These are phyloP conservation scores for Syngnathoides biaculeatus DNA, from an alignment of 2,113 vertebrate species.

Conservation along the genomic window DNA sequence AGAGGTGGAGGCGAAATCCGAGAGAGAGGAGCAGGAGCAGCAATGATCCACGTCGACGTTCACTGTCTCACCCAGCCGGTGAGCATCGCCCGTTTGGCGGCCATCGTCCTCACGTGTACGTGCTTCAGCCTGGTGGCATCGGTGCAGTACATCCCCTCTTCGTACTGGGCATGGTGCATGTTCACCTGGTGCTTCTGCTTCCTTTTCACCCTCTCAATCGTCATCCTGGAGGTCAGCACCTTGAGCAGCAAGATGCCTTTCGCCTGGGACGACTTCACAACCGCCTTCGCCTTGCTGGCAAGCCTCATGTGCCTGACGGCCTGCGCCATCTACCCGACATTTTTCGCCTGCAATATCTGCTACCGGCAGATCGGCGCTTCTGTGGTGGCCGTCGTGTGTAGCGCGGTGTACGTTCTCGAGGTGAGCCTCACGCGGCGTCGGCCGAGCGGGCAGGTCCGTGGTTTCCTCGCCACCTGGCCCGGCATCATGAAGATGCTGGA, in stretches of 20 bases:
- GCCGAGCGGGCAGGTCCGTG: constrained; percentile 72
- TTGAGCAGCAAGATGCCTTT: constrained; percentile 68
- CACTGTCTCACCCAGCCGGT: constrained; percentile 68
- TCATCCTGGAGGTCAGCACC: constrained; percentile 77
- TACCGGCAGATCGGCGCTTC: constrained; percentile 69
- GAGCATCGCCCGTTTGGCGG: constrained; percentile 72
- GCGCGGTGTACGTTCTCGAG: constrained; percentile 68
- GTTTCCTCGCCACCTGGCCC: constrained; percentile 79
- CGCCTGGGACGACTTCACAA: constrained; percentile 86
- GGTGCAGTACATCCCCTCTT: rapidly evolving
- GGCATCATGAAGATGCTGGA: constrained; percentile 87
- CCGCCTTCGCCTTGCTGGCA: constrained; percentile 79
- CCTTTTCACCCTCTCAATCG: constrained; percentile 69
- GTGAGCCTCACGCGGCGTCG: constrained; percentile 71
- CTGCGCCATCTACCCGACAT: constrained; percentile 77
- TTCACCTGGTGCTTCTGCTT: constrained; percentile 87
- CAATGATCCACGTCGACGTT: constrained; percentile 47
- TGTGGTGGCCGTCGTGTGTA: constrained; percentile 73
- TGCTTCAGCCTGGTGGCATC: constrained; percentile 77
- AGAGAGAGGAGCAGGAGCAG: constrained; percentile 1
- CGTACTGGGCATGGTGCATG: constrained; percentile 83
- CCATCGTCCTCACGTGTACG: constrained; percentile 70
- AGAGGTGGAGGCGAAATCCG: not conserved
- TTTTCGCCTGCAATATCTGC: constrained; percentile 44
- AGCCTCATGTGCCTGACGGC: constrained; percentile 76